A percentile compares a stretch with the other conserved stretches of the same genome.
Evolutionary conservation across 2,113 vertebrate genomes (phyloP).

Genomic region (Ctenodactylus gundi): DNA sequence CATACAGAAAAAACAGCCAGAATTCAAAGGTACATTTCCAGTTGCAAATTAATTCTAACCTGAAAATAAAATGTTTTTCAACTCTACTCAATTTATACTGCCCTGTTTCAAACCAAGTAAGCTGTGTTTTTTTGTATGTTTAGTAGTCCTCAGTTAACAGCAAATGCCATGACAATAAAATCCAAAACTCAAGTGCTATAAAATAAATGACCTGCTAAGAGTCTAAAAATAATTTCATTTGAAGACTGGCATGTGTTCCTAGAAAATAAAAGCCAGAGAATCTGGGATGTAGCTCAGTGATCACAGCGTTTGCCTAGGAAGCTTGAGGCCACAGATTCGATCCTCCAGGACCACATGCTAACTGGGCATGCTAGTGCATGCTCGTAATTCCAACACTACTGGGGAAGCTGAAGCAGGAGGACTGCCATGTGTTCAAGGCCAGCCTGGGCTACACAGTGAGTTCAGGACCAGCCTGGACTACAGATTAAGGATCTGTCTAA

Average conservation of each 20-base stretch:
- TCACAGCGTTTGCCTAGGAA: no score
- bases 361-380: no score
- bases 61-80: constrained; percentile 31
- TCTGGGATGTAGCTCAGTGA: no score
- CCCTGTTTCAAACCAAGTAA: neutral
- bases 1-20: constrained; percentile 12
- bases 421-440: no score
- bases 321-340: no score
- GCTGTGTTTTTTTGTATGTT: neutral
- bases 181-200: neutral
- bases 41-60: constrained; percentile 13
- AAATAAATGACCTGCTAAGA: neutral
- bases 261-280: neutral
- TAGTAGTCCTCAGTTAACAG: constrained; percentile 11
- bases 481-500: no score
- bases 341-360: no score
- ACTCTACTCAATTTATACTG: constrained; percentile 10
- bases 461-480: no score
- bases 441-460: no score
- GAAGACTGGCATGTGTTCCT: neutral
- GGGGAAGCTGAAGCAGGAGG: no score
- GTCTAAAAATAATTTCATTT: constrained; percentile 32
- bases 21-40: constrained; percentile 33
- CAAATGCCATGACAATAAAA: constrained; percentile 46
- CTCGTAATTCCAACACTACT: no score